Percentiles rank a stretch among this genome's conserved stretches.
Conservation (phyloP, 2,113 vertebrate genomes). For the Recurvirostra avosetta region DNA sequence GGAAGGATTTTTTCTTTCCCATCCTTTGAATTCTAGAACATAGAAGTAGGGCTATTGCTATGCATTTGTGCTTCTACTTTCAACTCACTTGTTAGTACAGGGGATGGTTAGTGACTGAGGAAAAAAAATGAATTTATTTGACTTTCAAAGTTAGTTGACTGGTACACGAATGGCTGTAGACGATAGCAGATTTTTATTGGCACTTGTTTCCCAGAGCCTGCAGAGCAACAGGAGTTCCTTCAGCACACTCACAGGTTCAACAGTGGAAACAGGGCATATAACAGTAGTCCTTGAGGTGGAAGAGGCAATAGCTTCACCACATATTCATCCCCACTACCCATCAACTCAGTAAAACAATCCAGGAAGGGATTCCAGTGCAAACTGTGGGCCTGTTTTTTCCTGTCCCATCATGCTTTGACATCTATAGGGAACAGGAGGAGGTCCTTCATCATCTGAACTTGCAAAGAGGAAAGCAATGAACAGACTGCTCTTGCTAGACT, state of each 20-base stretch:
- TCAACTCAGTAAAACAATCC: neutral
- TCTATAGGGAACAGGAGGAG: neutral
- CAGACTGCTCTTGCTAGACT: neutral
- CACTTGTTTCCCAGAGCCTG: neutral
- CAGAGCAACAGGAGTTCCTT: neutral
- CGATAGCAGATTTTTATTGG: neutral
- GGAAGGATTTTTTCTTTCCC: neutral
- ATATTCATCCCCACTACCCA: neutral
- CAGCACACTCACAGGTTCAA: neutral
- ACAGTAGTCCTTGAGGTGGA: neutral
- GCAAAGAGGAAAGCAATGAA: neutral
- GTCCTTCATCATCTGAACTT: neutral
- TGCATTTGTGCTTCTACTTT: neutral
- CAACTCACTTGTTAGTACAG: neutral
- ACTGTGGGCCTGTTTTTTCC: neutral
- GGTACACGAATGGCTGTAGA: neutral
- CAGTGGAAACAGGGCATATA: neutral
- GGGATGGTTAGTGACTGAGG: neutral
- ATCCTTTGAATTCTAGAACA: neutral
- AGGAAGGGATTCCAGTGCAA: neutral
- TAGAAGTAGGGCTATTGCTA: neutral
- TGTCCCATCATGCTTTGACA: neutral
- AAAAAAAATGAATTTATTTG: neutral
- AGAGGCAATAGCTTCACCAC: neutral
- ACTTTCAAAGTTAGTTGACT: neutral